Base-by-base conservation (phyloP, 2,113 vertebrate genomes). In the Vulpes lagopus region DNA sequence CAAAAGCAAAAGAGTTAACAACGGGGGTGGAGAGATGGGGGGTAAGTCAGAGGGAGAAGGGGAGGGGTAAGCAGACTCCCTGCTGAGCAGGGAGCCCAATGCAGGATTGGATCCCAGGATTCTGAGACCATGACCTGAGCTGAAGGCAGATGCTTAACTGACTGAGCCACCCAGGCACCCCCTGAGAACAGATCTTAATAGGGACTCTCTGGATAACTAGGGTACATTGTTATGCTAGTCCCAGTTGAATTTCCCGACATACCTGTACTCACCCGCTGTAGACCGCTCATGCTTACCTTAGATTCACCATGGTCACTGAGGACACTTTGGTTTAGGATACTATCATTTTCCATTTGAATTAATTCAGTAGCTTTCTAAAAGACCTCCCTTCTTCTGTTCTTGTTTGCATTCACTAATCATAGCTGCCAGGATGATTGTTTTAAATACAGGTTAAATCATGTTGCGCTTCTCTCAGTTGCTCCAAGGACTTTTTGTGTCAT, bases 331-430 rank as follows among this genome's bases (percentile, higher is more conserved):
- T 67, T 76, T 19, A 73, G 49, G 8, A 2, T 19, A 91, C 55
- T 38, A 74, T 59, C 12, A 76, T 69, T 83, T 22, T 30, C 92
- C 11, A 79, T 55, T 93, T 65, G 49, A 19, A 79, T 96, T 87
- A 73, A 79, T 59, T 11, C 16, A 83, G 2, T 76, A 90, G 35
- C 14, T 92, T 79, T 92, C 43, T 89, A 51, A 94, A 80, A 95
- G 22, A 38, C 9, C 9, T 38, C 27, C 17, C 2, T 95, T 57
- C 11, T 65, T 96, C 35, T 96, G 8, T 55, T 1, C 22, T 95
- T 85, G 35, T 76, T 95, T 85, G 9, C 10, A 74, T 76, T 93
- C 32, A 65, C 4, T 93, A n/a, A 90, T 60, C 19, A 57, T 1
- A 81, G 59, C 14, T 43, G 4, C 51, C 25, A 71, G 8, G 85